A percentile compares a stretch with the other conserved stretches of the same genome.
These are phyloP conservation scores for Circaetus gallicus DNA, from an alignment of 2,113 vertebrate genomes.

Conservation along the genomic window DNA sequence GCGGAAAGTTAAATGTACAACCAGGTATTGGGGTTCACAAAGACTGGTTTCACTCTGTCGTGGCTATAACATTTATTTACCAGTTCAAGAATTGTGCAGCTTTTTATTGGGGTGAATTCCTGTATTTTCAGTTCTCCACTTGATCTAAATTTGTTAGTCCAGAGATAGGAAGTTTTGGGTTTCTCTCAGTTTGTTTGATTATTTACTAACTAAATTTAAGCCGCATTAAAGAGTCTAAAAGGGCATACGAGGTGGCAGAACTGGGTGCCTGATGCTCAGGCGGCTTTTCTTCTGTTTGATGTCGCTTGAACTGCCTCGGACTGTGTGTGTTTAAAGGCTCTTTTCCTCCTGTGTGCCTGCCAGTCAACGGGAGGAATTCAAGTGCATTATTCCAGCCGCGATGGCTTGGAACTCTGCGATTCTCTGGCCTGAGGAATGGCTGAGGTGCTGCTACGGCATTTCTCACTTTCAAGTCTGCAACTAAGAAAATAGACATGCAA, in stretches of 20 bases:
- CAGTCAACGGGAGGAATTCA: background rate
- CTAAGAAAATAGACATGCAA: background rate
- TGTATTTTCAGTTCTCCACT: background rate
- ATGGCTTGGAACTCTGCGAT: background rate
- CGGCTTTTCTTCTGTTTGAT: background rate
- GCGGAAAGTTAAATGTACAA: background rate
- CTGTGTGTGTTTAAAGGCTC: background rate
- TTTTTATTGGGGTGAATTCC: background rate
- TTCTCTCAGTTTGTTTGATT: background rate
- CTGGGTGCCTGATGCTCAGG: background rate
- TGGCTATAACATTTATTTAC: background rate
- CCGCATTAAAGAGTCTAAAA: background rate
- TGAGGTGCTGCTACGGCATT: background rate
- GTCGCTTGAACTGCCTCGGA: background rate
- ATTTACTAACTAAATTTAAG: background rate
- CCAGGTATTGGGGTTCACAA: background rate
- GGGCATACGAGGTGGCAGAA: background rate
- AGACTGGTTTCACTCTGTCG: background rate
- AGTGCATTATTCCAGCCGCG: background rate
- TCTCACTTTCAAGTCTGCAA: background rate
- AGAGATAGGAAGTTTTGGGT: background rate
- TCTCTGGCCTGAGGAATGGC: background rate
- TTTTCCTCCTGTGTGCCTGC: background rate
- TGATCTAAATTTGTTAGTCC: background rate
- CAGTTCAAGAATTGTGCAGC: background rate